Conservation (phyloP, 2,797 vertebrate genomes). For the Hoplostethus atlanticus region DNA sequence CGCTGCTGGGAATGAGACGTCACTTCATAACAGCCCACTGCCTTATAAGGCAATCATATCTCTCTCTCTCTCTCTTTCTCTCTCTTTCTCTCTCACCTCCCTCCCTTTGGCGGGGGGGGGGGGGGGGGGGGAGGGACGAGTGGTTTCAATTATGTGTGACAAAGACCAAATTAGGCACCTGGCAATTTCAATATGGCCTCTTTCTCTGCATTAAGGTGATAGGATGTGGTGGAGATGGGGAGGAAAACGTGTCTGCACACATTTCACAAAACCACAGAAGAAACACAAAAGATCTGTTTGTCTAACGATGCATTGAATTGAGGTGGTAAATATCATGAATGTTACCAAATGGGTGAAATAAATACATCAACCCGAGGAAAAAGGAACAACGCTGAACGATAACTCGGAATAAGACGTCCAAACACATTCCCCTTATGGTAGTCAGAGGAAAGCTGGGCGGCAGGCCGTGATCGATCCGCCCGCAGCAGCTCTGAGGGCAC, state of each 20-base stretch:
- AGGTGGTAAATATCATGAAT: neutral
- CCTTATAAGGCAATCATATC: conserved; percentile 81
- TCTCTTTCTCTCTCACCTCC: conserved; percentile 28
- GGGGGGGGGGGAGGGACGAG: conserved; percentile 71
- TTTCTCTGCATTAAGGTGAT: conserved; percentile 67
- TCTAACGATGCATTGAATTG: neutral
- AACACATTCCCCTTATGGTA: conserved; percentile 57
- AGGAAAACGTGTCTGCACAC: conserved; percentile 45
- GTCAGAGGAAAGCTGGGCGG: conserved; percentile 61
- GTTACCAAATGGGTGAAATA: neutral
- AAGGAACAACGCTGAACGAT: conserved; percentile 11
- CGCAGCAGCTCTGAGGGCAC: conserved; percentile 67
- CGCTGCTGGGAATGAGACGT: conserved; percentile 80
- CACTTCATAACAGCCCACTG: conserved; percentile 76
- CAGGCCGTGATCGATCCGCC: conserved; percentile 64
- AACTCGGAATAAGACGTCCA: conserved; percentile 6
- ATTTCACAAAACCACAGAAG: conserved; percentile 12
- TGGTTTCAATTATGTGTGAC: conserved; percentile 81
- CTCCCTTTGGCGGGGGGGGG: conserved; percentile 51
- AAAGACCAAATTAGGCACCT: conserved; percentile 85
- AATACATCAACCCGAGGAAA: conserved; percentile 2
- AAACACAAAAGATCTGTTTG: conserved; percentile 17
- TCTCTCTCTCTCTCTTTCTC: conserved; percentile 52
- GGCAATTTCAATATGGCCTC: conserved; percentile 78
- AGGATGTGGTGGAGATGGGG: conserved; percentile 69